Conservation (phyloP, 2,113 vertebrate genomes). For the Chlorodrepanis virens region DNA sequence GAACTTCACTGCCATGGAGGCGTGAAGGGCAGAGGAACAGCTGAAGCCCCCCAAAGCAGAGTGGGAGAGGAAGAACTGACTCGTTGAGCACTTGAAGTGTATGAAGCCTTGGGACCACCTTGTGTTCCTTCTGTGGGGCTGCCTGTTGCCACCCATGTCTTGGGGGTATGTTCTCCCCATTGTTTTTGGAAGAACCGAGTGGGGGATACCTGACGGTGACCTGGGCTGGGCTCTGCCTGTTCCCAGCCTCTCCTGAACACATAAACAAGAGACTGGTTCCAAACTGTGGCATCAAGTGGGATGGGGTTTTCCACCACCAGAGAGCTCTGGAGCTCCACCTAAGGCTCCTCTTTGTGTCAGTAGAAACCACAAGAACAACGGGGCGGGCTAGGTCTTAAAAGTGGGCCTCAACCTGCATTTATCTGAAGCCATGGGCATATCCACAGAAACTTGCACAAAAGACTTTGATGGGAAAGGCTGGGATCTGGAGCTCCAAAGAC, state of each 20-base stretch:
- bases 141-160: neutral
- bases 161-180: neutral
- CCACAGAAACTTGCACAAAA: neutral
- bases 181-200: fast-evolving
- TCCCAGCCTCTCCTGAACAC: neutral
- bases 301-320: constrained; percentile 24
- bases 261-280: neutral
- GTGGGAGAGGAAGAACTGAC: neutral
- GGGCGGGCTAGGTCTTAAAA: neutral
- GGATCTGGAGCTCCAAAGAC: neutral
- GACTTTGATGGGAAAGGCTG: neutral
- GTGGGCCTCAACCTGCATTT: neutral
- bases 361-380: neutral
- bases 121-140: neutral
- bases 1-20: neutral
- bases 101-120: neutral
- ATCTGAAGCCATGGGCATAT: neutral
- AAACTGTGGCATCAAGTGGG: neutral
- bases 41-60: fast-evolving
- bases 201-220: neutral
- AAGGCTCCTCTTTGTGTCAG: neutral
- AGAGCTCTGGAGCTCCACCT: constrained; percentile 20
- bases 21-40: neutral
- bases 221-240: neutral
- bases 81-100: neutral